Evolutionary conservation across 2,797 vertebrate genomes (phyloP).

Genomic region (Enteromius radiatus): DNA sequence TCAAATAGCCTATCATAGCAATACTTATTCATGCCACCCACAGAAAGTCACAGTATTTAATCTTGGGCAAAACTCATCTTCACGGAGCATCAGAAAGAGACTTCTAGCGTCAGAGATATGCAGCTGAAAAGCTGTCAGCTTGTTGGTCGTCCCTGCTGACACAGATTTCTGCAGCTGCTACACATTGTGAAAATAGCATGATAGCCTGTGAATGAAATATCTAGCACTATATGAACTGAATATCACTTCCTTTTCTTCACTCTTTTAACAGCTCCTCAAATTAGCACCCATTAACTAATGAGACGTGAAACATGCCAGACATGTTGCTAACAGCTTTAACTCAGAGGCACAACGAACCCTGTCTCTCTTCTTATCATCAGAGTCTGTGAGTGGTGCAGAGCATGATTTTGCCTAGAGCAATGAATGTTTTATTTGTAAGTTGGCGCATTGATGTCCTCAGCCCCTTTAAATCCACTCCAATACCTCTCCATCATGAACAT

Average conservation of each 20-base stretch:
- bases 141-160: not conserved
- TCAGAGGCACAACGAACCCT: not conserved
- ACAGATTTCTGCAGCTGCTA: conserved; percentile 5
- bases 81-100: not conserved
- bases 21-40: not conserved
- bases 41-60: conserved; percentile 1
- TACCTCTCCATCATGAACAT: not conserved
- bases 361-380: not conserved
- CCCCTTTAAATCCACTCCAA: not conserved
- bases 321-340: not conserved
- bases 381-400: not conserved
- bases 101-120: not conserved
- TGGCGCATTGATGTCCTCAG: not conserved
- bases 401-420: not conserved
- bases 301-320: conserved; percentile 22
- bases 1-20: not conserved
- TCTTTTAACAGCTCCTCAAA: conserved; percentile 19
- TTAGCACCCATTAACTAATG: conserved; percentile 28
- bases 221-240: conserved; percentile 11
- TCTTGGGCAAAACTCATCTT: not conserved
- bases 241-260: not conserved
- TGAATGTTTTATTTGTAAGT: not conserved
- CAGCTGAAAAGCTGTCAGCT: not conserved
- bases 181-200: conserved; percentile 2
- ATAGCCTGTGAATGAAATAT: conserved; percentile 19